Conservation (phyloP, 2,888 invertebrate genomes). For the Proisotoma minuta region DNA sequence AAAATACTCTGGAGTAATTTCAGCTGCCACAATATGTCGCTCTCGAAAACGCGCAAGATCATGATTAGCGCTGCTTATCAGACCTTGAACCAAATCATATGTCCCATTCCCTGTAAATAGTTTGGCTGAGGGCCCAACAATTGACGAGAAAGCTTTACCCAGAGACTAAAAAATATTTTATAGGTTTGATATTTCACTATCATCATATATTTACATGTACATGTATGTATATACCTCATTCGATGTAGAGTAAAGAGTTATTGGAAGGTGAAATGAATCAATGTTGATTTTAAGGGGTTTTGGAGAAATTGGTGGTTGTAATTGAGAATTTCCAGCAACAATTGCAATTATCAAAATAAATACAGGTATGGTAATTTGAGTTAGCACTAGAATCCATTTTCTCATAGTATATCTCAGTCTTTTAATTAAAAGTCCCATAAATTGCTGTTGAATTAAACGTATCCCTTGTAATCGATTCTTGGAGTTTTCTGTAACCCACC, state of each 20-base stretch:
- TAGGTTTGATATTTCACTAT: background rate
- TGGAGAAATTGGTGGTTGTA: conserved; percentile 21
- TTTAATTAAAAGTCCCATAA: conserved; percentile 39
- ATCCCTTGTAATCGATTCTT: conserved; percentile 27
- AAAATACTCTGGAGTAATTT: conserved; percentile 24
- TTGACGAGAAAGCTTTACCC: conserved; percentile 13
- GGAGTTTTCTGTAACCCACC: too few relatives aligned
- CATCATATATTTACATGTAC: background rate
- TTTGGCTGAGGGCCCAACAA: conserved; percentile 34
- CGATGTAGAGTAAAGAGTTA: conserved; percentile 29
- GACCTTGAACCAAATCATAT: conserved; percentile 16
- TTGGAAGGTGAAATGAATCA: conserved; percentile 31
- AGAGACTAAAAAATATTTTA: conserved; percentile 5
- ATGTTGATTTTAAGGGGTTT: conserved; percentile 35
- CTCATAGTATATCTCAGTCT: conserved; percentile 41
- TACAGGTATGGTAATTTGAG: conserved; percentile 44
- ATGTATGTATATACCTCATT: conserved; percentile 34
- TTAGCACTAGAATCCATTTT: conserved; percentile 36
- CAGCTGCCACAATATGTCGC: conserved; percentile 39
- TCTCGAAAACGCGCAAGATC: conserved; percentile 40
- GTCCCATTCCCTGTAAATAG: conserved; percentile 1
- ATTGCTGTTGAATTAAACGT: conserved; percentile 33
- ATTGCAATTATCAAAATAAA: conserved; percentile 41
- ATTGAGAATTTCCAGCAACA: conserved; percentile 27
- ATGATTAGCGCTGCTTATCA: conserved; percentile 15